Conservation (phyloP, 1,140 invertebrate genomes). For the Cataglyphis hispanica region DNA sequence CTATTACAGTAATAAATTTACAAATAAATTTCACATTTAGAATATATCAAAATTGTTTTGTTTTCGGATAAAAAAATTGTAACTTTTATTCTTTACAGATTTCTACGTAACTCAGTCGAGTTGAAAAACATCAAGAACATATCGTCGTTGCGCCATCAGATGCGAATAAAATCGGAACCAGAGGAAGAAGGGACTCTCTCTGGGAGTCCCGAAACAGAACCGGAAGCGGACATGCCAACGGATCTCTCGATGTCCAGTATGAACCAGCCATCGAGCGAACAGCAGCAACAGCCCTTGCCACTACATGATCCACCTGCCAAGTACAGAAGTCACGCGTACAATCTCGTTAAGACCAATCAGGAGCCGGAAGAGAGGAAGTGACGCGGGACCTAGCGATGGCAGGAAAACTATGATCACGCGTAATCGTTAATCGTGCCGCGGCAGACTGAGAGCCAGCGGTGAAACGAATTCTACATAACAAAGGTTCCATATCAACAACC, state of each 20-base stretch:
- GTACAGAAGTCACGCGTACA: slow-evolving; percentile 85
- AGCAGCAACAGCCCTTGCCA: slow-evolving; percentile 81
- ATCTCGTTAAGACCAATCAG: slow-evolving; percentile 84
- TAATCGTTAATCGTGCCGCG: slow-evolving; percentile 40
- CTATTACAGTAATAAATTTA: not conserved
- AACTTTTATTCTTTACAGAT: slow-evolving; percentile 86
- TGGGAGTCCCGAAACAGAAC: slow-evolving; percentile 71
- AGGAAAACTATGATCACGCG: slow-evolving; percentile 42
- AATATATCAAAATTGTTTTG: slow-evolving; percentile 12
- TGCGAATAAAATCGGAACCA: slow-evolving; percentile 90
- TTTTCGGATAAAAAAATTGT: not conserved
- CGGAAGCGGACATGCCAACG: slow-evolving; percentile 89
- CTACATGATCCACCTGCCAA: slow-evolving; percentile 85
- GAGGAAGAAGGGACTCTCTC: slow-evolving; percentile 82
- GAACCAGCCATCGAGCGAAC: slow-evolving; percentile 80
- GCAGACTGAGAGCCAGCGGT: not conserved
- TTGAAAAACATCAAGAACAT: slow-evolving; percentile 97
- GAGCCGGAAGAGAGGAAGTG: slow-evolving; percentile 85
- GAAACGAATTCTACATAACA: slow-evolving; percentile 23
- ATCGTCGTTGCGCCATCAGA: slow-evolving; percentile 94
- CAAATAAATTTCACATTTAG: not conserved
- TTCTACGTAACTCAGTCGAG: slow-evolving; percentile 95
- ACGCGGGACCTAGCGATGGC: slow-evolving; percentile 81
- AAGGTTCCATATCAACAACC: slow-evolving; percentile 10
- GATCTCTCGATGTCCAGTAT: slow-evolving; percentile 89